Evolutionary conservation across 2,113 vertebrate genomes (phyloP).

Genomic region (Athene noctua): DNA sequence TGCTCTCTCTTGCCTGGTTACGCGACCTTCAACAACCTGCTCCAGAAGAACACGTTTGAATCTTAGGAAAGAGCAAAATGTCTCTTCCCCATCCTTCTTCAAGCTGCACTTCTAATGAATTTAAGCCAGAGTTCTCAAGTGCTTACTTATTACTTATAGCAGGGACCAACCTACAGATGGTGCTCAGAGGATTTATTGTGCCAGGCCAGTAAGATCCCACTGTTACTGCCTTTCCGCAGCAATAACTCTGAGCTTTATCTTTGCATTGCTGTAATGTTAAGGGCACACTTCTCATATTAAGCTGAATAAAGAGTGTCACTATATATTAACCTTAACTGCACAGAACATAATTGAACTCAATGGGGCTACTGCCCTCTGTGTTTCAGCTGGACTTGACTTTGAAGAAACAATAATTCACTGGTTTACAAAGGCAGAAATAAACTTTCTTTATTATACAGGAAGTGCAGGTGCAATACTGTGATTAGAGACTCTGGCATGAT

Average conservation of each 20-base stretch:
- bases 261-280: background rate
- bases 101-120: background rate
- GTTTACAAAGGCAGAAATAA: slow-evolving; percentile 53
- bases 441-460: background rate
- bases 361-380: slow-evolving; percentile 1
- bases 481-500: background rate
- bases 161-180: background rate
- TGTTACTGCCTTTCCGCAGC: background rate
- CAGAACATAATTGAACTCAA: slow-evolving; percentile 30
- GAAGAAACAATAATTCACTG: slow-evolving; percentile 49
- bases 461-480: background rate
- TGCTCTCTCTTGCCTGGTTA: background rate
- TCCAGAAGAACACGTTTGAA: background rate
- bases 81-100: background rate
- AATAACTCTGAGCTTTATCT: background rate
- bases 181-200: background rate
- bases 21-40: background rate
- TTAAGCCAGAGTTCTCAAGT: background rate
- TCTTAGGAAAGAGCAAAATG: background rate
- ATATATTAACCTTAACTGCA: slow-evolving; percentile 22
- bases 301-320: background rate
- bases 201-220: background rate
- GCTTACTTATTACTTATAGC: background rate
- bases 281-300: background rate
- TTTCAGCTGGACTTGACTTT: slow-evolving; percentile 9